These are phyloP conservation scores for Sebastes goodei DNA, from an alignment of 2,797 vertebrate genomes.

Conservation along the genomic window DNA sequence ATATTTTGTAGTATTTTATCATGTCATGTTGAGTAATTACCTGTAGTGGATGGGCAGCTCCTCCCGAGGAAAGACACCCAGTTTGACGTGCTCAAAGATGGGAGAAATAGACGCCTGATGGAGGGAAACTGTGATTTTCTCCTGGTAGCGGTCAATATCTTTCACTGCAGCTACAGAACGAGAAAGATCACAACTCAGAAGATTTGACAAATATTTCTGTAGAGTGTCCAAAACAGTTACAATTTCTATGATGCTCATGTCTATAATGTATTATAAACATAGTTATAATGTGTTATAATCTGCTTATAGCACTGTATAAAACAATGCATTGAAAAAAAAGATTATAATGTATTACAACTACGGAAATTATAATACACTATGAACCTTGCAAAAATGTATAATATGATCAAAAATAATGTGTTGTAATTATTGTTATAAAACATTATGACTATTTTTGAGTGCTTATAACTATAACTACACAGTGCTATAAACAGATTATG, in stretches of 20 bases:
- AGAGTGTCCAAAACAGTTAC: neutral
- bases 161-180: constrained; percentile 88
- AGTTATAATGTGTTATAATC: neutral
- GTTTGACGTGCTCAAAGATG: constrained; percentile 83
- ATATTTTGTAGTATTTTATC: neutral
- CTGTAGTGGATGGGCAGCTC: constrained; percentile 93
- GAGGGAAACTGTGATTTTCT: constrained; percentile 93
- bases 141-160: constrained; percentile 95
- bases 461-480: neutral
- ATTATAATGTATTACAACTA: neutral
- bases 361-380: neutral
- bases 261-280: neutral
- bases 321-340: no score
- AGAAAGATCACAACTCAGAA: neutral
- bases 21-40: constrained; percentile 70
- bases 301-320: neutral
- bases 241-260: neutral
- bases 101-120: constrained; percentile 86
- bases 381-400: neutral
- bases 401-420: neutral
- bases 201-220: neutral
- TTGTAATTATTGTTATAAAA: neutral
- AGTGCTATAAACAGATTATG: neutral
- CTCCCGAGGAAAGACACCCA: constrained; percentile 91
- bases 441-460: neutral